Base-by-base conservation (phyloP, 2,888 invertebrate genomes). In the Carabus problematicus region DNA sequence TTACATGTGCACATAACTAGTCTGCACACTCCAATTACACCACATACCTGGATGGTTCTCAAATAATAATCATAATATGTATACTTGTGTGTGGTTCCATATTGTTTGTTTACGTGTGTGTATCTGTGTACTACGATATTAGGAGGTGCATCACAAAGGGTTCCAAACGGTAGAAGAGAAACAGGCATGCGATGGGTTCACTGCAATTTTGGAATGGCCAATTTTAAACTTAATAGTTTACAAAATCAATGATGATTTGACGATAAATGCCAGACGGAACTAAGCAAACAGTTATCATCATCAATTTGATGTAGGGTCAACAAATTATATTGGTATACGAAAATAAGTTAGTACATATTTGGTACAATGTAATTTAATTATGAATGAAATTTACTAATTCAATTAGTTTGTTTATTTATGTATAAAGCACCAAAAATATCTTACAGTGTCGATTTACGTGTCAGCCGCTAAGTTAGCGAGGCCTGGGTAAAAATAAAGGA, bases 191-290 rank as follows among this genome's bases (percentile, higher is more conserved):
- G 63, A 63, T 63, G 52, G 47, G 18, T 12, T 52, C 16, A 18
- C 52, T 16, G 18, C 63, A 54, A 63, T 63, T 63, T 63, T 41
- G 52, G 54, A 63, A 63, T 66, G 59, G 66, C 40, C 66, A 66
- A 66, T 66, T 66, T 66, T 49, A 58, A 42, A 66, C 56, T 47
- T 66, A 66, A 66, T 66, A 66, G 66, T 59, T 19, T 47, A 66
- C 66, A 41, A 49, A 16, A 45, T 56, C 47, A 58, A 56, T 64
- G 42, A 63, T 62, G 64, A 14, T 29, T 29, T 49, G 49, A 62
- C 54, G 52, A 49, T 49, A 47, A 52, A 29, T 29, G 29, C 29
- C 29, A 29, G 29, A 29, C 2, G 29, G 29, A 29, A 29, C 29
- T 29, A 29, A 29, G 6, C 29, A 29, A 29, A 29, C 29, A 29